phyloP scores from a whole-genome alignment of 2,888 invertebrate species.

The Dolichopus griseipennis region DNA sequence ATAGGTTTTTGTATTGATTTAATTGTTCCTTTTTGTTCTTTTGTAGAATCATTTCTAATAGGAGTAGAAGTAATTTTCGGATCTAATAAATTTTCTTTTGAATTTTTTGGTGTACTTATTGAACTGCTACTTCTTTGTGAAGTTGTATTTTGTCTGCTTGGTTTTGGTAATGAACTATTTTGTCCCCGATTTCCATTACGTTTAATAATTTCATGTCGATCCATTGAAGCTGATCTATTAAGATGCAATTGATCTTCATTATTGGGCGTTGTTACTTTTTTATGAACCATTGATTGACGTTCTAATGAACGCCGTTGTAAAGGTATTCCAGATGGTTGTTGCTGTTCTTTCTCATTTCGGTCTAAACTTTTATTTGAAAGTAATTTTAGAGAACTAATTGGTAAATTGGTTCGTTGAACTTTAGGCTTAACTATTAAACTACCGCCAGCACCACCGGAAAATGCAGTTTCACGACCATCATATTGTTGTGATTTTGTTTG shows the following conservation, averaged over 20 bases:
- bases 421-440: constrained; percentile 22
- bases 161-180: constrained; percentile 17
- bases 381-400: constrained; percentile 21
- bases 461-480: constrained; percentile 13
- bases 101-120: constrained; percentile 23
- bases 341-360: constrained; percentile 17
- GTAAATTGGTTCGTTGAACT: constrained; percentile 25
- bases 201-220: constrained; percentile 34
- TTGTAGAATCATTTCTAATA: constrained; percentile 14
- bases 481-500: constrained; percentile 10
- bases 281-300: constrained; percentile 34
- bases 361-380: constrained; percentile 23
- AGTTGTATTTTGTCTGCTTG: constrained; percentile 16
- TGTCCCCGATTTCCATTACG: constrained; percentile 21
- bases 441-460: constrained; percentile 7
- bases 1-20: constrained; percentile 15
- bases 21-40: not conserved
- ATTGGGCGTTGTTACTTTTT: constrained; percentile 25
- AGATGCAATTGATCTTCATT: constrained; percentile 26
- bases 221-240: constrained; percentile 34
- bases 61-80: constrained; percentile 32
- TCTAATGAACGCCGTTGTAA: constrained; percentile 28
- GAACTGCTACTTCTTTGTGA: constrained; percentile 13
- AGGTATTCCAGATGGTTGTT: constrained; percentile 17
- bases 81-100: constrained; percentile 27